Conservation (phyloP, 2,113 vertebrate species). For the Candoia aspera region DNA sequence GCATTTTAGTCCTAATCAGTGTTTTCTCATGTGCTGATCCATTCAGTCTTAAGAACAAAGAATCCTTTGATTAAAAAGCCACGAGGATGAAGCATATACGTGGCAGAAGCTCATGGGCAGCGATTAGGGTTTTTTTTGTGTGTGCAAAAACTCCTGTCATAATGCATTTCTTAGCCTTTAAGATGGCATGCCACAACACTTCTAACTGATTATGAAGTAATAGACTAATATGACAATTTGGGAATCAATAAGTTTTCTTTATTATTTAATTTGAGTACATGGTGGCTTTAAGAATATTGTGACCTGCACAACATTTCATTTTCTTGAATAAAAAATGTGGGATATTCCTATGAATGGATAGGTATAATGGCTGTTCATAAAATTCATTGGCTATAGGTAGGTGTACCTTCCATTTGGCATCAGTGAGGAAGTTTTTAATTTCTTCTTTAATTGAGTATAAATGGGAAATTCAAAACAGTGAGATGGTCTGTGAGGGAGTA, state of each 20-base stretch:
- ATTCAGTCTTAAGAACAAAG: not conserved
- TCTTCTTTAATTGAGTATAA: not conserved
- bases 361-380: not conserved
- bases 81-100: not conserved
- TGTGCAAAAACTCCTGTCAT: not conserved
- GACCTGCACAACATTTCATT: not conserved
- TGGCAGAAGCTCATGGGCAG: not conserved
- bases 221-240: not conserved
- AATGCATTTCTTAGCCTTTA: not conserved
- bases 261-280: not conserved
- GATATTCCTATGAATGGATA: not conserved
- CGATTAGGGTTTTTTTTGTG: not conserved
- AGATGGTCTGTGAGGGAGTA: not conserved
- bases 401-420: not conserved
- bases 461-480: not conserved
- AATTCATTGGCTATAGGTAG: not conserved
- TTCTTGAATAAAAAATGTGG: not conserved
- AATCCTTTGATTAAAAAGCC: not conserved
- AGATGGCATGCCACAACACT: not conserved
- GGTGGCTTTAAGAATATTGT: not conserved
- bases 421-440: not conserved
- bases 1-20: not conserved
- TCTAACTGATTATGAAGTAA: not conserved
- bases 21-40: not conserved
- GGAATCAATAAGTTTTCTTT: not conserved